A percentile compares a stretch with the other conserved stretches of the same genome.
These are phyloP conservation scores for Arrhopalites spinosus DNA, from an alignment of 2,888 invertebrate genomes.

Conservation along the genomic window DNA sequence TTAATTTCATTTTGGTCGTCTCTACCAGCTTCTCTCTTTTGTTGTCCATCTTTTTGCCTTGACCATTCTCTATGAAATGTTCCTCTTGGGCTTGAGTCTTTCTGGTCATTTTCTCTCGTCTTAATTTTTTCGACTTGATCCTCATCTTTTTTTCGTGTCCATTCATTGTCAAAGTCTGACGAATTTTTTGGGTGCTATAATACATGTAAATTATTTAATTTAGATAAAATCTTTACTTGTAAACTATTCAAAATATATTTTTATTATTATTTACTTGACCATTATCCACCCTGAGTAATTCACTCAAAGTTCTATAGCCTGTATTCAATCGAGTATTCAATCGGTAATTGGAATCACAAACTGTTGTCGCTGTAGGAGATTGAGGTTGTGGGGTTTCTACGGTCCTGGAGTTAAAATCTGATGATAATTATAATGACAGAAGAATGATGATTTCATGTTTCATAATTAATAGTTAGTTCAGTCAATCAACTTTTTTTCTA, in stretches of 20 bases:
- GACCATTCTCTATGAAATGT: not conserved
- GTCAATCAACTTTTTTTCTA: not conserved
- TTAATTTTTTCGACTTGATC: not conserved
- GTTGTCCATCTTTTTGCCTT: not conserved
- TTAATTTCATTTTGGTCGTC: not conserved
- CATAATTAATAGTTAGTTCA: not conserved
- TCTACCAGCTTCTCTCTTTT: not conserved
- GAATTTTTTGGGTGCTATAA: not conserved
- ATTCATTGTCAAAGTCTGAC: not conserved
- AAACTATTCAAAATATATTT: not conserved
- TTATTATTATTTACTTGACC: not conserved
- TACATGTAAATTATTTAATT: not conserved
- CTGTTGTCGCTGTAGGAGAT: not conserved
- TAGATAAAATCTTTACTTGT: not conserved
- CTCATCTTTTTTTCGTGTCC: not conserved
- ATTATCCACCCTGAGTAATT: constrained; percentile 7
- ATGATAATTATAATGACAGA: not conserved
- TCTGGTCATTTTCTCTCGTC: not conserved
- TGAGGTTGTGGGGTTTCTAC: too few species aligned
- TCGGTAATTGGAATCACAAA: not conserved
- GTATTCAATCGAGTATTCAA: not conserved
- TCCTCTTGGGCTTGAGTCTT: not conserved
- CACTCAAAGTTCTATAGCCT: constrained; percentile 1
- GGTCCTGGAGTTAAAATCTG: not conserved
- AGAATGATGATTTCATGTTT: not conserved